Conservation (phyloP, 2,888 invertebrate species). For the Periphyllus acericola region DNA sequence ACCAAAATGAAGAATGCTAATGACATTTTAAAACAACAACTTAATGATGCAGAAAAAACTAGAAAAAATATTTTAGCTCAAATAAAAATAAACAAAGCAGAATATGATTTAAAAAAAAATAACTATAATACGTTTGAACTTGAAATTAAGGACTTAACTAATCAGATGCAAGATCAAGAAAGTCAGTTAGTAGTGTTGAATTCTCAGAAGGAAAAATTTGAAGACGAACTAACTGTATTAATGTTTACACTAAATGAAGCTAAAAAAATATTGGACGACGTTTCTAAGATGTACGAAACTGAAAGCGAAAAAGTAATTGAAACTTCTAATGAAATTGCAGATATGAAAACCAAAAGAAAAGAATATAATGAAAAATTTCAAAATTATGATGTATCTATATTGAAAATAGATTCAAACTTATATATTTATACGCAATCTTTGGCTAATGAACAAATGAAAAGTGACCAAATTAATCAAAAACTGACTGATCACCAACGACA, state of each 20-base stretch:
- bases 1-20: slow-evolving; percentile 51
- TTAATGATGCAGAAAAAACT: slow-evolving; percentile 49
- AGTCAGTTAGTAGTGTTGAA: slow-evolving; percentile 41
- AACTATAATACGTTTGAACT: slow-evolving; percentile 52
- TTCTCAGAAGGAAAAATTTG: not conserved
- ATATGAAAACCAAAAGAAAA: not conserved
- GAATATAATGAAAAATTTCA: not conserved
- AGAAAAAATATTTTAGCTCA: slow-evolving; percentile 38
- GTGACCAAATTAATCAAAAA: not conserved
- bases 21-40: slow-evolving; percentile 49
- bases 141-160: slow-evolving; percentile 36
- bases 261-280: slow-evolving; percentile 7
- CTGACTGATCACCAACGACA: slow-evolving; percentile 13
- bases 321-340: not conserved
- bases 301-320: not conserved
- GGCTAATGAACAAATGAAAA: too few relatives aligned
- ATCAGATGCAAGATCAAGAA: slow-evolving; percentile 53
- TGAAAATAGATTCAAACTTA: not conserved
- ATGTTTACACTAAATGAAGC: not conserved
- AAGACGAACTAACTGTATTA: not conserved
- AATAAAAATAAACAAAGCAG: slow-evolving; percentile 32
- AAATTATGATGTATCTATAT: not conserved
- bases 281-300: slow-evolving; percentile 16
- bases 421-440: too few relatives aligned
- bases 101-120: slow-evolving; percentile 43